Evolutionary conservation across 2,113 vertebrate species (phyloP).

Genomic region (Harpagus bidentatus): DNA sequence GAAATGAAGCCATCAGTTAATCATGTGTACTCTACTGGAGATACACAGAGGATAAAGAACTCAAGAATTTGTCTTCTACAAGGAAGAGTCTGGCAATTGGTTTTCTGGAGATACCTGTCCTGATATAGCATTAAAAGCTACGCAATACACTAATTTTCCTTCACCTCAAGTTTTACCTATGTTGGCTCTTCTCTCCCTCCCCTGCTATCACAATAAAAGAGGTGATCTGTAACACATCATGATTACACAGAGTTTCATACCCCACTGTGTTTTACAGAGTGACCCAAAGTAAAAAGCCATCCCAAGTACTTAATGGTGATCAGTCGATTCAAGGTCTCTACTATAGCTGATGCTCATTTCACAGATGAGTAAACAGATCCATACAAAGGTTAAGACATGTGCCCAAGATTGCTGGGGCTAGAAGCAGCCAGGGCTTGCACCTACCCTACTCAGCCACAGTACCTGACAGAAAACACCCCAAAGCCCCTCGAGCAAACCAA

Average conservation of each 20-base stretch:
- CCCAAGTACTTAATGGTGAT: neutral
- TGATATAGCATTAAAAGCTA: neutral
- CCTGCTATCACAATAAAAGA: neutral
- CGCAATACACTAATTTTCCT: neutral
- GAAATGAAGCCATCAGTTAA: neutral
- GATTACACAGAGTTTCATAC: neutral
- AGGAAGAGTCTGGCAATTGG: neutral
- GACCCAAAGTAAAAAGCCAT: neutral
- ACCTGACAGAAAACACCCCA: neutral
- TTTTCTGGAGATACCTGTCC: neutral
- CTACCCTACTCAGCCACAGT: neutral
- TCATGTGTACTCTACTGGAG: neutral
- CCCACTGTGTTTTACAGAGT: neutral
- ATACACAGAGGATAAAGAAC: neutral
- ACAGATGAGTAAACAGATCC: neutral
- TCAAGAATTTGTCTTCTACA: neutral
- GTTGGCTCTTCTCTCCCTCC: neutral
- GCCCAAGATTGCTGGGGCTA: accelerated
- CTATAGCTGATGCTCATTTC: neutral
- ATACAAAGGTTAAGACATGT: neutral
- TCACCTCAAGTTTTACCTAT: neutral
- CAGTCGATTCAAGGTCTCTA: neutral
- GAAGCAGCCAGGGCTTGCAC: neutral
- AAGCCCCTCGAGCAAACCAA: accelerated
- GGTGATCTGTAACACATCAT: neutral